Evolutionary conservation across 2,888 invertebrate genomes (phyloP).

Genomic region (Cerastis leucographa): DNA sequence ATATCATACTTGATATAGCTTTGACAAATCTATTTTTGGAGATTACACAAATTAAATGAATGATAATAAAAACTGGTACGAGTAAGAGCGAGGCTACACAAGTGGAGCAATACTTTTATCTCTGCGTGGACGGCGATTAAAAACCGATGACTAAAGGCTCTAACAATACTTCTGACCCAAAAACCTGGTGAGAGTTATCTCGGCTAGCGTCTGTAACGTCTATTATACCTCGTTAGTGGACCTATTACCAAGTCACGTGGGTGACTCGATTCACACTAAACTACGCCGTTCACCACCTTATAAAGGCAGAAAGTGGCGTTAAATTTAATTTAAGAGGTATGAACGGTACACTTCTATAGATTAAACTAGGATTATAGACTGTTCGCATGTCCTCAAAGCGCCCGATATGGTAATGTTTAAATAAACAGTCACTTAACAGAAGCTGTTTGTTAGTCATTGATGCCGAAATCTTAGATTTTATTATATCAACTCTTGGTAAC

Average conservation of each 20-base stretch:
- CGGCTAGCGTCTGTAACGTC: constrained; percentile 46
- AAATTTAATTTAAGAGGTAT: constrained; percentile 26
- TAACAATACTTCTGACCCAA: constrained; percentile 57
- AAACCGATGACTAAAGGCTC: constrained; percentile 49
- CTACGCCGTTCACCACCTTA: constrained; percentile 36
- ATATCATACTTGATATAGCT: constrained; percentile 16
- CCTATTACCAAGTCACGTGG: constrained; percentile 36
- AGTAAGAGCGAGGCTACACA: constrained; percentile 48
- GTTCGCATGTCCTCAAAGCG: constrained; percentile 15
- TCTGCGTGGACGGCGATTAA: constrained; percentile 32
- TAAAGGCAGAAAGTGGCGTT: constrained; percentile 32
- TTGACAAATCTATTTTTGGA: constrained; percentile 11
- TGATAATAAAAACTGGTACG: constrained; percentile 39
- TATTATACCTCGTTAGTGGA: constrained; percentile 56
- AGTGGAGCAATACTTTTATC: constrained; percentile 45
- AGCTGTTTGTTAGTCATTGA: constrained; percentile 21
- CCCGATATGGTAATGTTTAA: constrained; percentile 16
- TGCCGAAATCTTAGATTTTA: constrained; percentile 3
- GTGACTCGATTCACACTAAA: constrained; percentile 32
- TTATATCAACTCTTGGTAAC: constrained; percentile 5
- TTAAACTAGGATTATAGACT: constrained; percentile 35
- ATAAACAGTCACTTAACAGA: constrained; percentile 44
- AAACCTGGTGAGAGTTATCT: constrained; percentile 59
- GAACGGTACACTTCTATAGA: constrained; percentile 28
- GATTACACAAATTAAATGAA: constrained; percentile 7